Evolutionary conservation across 2,888 invertebrate species (phyloP).

Genomic region (Dasypogon diadema): DNA sequence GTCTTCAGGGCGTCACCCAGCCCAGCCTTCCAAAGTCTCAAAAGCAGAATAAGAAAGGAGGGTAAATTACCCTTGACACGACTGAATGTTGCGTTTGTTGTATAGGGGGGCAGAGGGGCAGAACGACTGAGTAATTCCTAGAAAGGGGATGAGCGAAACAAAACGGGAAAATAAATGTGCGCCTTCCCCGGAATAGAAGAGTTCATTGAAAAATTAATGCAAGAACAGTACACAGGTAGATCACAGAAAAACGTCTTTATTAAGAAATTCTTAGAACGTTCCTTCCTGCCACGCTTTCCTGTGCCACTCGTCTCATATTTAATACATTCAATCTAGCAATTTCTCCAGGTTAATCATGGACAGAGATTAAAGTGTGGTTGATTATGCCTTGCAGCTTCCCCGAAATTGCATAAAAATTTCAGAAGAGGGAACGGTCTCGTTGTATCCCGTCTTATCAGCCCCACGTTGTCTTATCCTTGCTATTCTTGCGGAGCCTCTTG

Average conservation of each 20-base stretch:
- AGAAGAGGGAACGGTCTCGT: background rate
- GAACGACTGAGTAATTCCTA: background rate
- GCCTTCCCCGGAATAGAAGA: background rate
- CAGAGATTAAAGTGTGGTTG: conserved; percentile 9
- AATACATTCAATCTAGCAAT: background rate
- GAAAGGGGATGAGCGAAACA: background rate
- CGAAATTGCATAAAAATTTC: conserved; percentile 5
- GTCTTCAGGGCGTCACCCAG: background rate
- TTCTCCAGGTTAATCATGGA: conserved; percentile 6
- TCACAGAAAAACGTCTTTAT: background rate
- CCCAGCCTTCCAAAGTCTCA: too few relatives aligned
- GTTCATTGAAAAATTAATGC: background rate
- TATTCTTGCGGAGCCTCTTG: background rate
- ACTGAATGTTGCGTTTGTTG: background rate
- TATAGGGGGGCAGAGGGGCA: background rate
- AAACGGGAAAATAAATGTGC: background rate
- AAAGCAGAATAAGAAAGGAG: too few relatives aligned
- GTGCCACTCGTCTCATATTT: background rate
- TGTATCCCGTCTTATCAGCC: background rate
- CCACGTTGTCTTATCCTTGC: background rate
- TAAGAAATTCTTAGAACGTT: too few relatives aligned
- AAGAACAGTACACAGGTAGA: background rate
- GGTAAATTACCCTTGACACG: background rate
- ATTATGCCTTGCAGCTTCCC: conserved; percentile 2
- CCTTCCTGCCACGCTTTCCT: too few relatives aligned